Evolutionary conservation across 2,113 vertebrate species (phyloP).

Genomic region (Trogon melanurus): DNA sequence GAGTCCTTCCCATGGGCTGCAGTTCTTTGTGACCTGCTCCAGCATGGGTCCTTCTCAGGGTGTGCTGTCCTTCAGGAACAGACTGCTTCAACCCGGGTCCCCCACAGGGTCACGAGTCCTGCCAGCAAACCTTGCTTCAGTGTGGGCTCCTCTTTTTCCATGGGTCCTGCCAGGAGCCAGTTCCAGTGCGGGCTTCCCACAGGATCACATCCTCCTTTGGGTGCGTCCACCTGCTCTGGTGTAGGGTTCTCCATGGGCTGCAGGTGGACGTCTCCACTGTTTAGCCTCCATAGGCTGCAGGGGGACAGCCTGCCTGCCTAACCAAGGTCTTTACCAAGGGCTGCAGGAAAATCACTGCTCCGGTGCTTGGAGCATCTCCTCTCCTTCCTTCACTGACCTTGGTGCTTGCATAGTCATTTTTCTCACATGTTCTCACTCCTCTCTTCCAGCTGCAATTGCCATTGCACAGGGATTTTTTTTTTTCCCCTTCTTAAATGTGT

Average conservation of each 20-base stretch:
- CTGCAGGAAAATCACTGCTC: neutral
- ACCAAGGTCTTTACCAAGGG: neutral
- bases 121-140: neutral
- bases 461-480: neutral
- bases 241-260: neutral
- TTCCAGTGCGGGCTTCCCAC: too few relatives aligned
- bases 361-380: neutral
- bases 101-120: neutral
- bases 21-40: neutral
- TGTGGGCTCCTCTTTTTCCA: neutral
- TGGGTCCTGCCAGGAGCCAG: neutral
- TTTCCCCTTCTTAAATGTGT: neutral
- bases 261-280: neutral
- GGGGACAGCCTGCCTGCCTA: neutral
- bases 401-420: neutral
- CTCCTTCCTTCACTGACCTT: neutral
- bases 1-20: neutral
- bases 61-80: neutral
- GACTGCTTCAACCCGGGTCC: neutral
- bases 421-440: neutral
- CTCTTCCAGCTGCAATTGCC: neutral
- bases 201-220: neutral
- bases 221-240: neutral
- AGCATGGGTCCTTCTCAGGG: neutral
- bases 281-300: neutral